Evolutionary conservation across 2,888 invertebrate genomes (phyloP), one percentile per base, ranked within the genome.

Genomic region (Acanthacorydalis orientalis): DNA sequence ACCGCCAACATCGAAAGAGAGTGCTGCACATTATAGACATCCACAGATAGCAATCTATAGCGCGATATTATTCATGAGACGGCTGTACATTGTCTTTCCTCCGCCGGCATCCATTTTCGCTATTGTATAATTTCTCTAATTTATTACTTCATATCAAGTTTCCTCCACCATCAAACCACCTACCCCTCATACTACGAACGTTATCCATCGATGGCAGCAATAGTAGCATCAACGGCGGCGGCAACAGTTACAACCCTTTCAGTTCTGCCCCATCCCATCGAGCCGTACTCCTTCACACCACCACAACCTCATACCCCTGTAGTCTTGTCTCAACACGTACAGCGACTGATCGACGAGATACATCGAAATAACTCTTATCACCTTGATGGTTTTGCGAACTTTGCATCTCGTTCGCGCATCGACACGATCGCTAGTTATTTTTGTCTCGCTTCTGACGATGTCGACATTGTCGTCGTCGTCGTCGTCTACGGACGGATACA

Each of bases 81-180:
- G 40, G 40, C 39, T 40, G 39, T 39, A 39, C 31, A 57, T 57
- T 57, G 57, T 57, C 57, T 57, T 57, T 57, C 56, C 52, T 39
- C 47, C 34, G 51, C 47, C 34, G 51, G 53, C 54, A 54, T 57
- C 56, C 56, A 55, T 55, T 55, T 54, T 52, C 53, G 51, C 54
- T 55, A 56, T 55, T 56, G 56, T 56, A 56, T 56, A 57, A 57
- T 57, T 57, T 57, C 57, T 55, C 58, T 57, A 60, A 56, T 57
- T 58, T 57, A 59, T 58, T 58, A 59, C 57, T 57, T 56, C 53
- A 55, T 59, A 56, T 57, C 55, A 54, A 54, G 56, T 56, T 56
- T 53, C 54, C 54, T 38, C 23, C 31, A 31, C 15, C 15, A 23
- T 23, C 23, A 23, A 23, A 23, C 46, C 23, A n/a, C 39, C 46